These are phyloP conservation scores for roundworm (Caenorhabditis elegans) DNA, from an alignment of 1,140 invertebrate species.

Conservation along the genomic window WBcel235 BX284605.5:16314001-16314500, in stretches of 20 bases:
- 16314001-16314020: too few relatives aligned
- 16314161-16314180: constrained; percentile 24
- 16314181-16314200: constrained; percentile 37
- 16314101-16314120: too few relatives aligned
- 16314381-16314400: constrained; percentile 21
- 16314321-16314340: constrained; percentile 37
- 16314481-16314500: not conserved
- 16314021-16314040: too few relatives aligned
- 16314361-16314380: constrained; percentile 30
- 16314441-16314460: not conserved
- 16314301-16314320: constrained; percentile 33
- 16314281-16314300: not conserved
- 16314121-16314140: too few relatives aligned
- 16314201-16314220: constrained; percentile 2
- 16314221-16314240: constrained; percentile 13
- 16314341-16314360: constrained; percentile 15
- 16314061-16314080: too few relatives aligned
- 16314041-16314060: too few relatives aligned
- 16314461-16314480: not conserved
- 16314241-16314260: constrained; percentile 34
- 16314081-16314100: too few relatives aligned
- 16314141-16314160: too few relatives aligned
- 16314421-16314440: not conserved
- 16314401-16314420: not conserved
- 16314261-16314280: not conserved